These are phyloP conservation scores for Neofelis nebulosa DNA, from an alignment of 2,113 vertebrate genomes.

Conservation along the genomic window DNA sequence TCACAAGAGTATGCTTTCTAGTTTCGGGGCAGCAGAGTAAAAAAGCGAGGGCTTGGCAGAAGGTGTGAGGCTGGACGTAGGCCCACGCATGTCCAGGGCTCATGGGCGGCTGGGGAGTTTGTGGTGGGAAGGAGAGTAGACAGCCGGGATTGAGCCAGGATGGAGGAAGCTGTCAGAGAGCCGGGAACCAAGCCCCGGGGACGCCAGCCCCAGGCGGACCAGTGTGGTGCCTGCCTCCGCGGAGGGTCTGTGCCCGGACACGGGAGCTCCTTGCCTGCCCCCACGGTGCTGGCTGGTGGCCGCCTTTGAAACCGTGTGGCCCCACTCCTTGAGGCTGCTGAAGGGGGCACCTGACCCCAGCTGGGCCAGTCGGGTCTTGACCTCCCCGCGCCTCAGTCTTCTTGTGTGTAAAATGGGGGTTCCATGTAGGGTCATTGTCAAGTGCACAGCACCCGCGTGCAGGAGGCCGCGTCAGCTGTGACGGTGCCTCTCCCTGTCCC, in stretches of 20 bases:
- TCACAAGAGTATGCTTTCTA: background rate
- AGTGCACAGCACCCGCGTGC: background rate
- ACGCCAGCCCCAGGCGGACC: no score
- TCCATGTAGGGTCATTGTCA: background rate
- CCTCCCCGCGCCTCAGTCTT: background rate
- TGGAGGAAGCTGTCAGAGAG: no score
- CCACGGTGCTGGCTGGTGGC: no score
- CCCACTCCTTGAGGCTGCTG: background rate
- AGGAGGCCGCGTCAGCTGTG: background rate
- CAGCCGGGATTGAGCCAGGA: no score
- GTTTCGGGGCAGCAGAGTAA: background rate
- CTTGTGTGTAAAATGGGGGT: background rate
- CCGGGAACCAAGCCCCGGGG: background rate
- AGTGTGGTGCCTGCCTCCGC: fast-evolving
- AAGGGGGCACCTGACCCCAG: background rate
- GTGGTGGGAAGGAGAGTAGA: background rate
- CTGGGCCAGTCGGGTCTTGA: no score
- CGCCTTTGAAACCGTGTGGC: background rate
- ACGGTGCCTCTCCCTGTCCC: background rate
- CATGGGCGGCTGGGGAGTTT: fast-evolving
- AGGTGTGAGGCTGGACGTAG: background rate
- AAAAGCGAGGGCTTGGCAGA: background rate
- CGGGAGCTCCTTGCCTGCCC: background rate
- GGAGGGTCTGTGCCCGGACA: background rate
- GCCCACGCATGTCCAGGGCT: background rate